Evolutionary conservation across 2,113 vertebrate species (phyloP), one percentile per base, ranked within the genome.

Genomic region (Mormyrus lacerda): DNA sequence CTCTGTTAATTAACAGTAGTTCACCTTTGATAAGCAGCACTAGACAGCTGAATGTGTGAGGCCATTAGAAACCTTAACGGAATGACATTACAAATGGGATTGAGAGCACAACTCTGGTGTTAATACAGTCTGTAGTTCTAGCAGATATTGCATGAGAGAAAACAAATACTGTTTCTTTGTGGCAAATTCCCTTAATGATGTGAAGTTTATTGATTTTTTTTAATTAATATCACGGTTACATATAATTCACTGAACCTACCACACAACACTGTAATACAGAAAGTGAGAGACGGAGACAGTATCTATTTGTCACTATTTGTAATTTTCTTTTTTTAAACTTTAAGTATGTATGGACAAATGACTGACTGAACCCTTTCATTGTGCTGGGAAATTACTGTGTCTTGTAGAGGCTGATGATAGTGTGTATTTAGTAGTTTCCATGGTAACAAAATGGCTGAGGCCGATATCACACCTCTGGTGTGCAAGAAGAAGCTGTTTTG

Each of bases 351-450:
- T 82, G 58, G 84, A 82, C 73, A 73, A 87, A 90, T 90, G 45
- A 87, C n/a, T 42, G 89, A 88, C 88, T 58, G 90, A 79, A 27
- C 35, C 84, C 44, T 85, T 88, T 90, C 45, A 88, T 89, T 89
- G 58, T 44, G 24, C 58, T 47, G 86, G 76, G 45, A 47, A 58
- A 84, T 88, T 82, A 91, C 85, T 83, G 88, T 51, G 69, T 58
- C n/a, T 89, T 89, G 88, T 65, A 48, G 90, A 89, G 86, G 89
- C 90, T 0, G 92, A 94, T 89, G 92, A 91, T 90, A 91, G 90
- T 42, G 93, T 95, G 92, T 95, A 93, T 92, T 91, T 91, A 89
- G 90, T 91, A 93, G 95, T 96, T 95, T 94, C 94, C 93, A 95
- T 96, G 94, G 95, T 65, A 92, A 96, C 88, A 87, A 93, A 94